Conservation (phyloP, 2,888 invertebrate species). For the Leptopilina syphax region DNA sequence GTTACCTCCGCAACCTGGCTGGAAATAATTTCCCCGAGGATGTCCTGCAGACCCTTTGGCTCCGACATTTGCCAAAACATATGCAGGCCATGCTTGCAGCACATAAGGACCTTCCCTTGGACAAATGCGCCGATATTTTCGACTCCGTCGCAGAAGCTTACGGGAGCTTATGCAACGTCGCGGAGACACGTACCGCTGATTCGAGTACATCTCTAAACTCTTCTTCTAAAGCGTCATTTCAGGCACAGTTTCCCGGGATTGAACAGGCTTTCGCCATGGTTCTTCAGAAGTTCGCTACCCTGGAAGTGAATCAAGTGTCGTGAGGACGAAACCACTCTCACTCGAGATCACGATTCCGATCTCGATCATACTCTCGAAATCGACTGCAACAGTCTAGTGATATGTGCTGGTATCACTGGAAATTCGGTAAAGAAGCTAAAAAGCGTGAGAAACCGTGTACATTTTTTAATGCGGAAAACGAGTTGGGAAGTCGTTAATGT, state of each 20-base stretch:
- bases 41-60: slow-evolving; percentile 49
- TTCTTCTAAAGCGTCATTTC: neutral
- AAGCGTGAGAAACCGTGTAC: no score
- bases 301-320: neutral
- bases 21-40: slow-evolving; percentile 48
- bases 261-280: neutral
- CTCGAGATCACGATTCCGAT: neutral
- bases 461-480: slow-evolving; percentile 42
- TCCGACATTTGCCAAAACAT: neutral
- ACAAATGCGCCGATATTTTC: neutral
- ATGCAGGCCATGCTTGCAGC: slow-evolving; percentile 4
- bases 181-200: neutral
- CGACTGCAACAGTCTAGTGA: no score
- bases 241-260: neutral
- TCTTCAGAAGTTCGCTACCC: neutral
- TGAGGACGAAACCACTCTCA: neutral
- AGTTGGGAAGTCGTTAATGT: slow-evolving; percentile 47
- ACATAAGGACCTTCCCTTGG: neutral
- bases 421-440: no score
- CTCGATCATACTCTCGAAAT: neutral
- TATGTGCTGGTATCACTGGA: no score
- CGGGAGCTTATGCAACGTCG: neutral
- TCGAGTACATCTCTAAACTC: neutral
- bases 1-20: slow-evolving; percentile 54
- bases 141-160: neutral